Evolutionary conservation across 2,113 vertebrate species (phyloP).

Genomic region (Nibea albiflora): DNA sequence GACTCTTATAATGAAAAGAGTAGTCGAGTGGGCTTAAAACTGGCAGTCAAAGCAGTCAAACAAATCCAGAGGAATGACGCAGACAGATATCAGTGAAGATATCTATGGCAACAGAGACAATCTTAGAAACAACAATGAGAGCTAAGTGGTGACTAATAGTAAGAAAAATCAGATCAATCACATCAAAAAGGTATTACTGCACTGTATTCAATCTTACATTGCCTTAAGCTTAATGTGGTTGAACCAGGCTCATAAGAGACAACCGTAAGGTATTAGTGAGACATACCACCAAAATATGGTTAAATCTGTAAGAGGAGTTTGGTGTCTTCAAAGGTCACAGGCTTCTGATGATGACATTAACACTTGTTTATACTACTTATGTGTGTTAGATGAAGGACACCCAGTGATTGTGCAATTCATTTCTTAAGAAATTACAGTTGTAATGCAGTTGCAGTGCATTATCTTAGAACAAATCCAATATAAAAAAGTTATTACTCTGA

Average conservation of each 20-base stretch:
- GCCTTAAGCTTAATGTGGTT: background rate
- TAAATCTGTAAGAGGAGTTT: background rate
- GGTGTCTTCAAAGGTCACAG: background rate
- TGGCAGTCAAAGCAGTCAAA: slow-evolving; percentile 21
- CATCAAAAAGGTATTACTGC: background rate
- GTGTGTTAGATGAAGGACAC: background rate
- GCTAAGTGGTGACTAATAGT: slow-evolving; percentile 8
- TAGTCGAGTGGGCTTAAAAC: background rate
- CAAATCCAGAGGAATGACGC: slow-evolving; percentile 14
- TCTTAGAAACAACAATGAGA: background rate
- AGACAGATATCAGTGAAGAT: background rate
- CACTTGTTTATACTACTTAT: background rate
- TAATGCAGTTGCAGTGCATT: background rate
- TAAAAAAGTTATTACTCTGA: background rate
- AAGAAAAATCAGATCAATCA: slow-evolving; percentile 1
- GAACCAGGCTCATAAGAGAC: background rate
- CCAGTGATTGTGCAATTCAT: background rate
- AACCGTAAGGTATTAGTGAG: background rate
- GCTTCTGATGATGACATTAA: background rate
- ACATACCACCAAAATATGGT: background rate
- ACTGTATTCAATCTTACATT: background rate
- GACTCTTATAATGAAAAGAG: background rate
- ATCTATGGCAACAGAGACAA: slow-evolving; percentile 32
- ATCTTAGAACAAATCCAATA: background rate
- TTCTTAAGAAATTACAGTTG: background rate